A percentile compares a stretch with the other conserved stretches of the same genome.
Evolutionary conservation across 2,113 vertebrate genomes (phyloP).

Genomic region (Malurus elegans): DNA sequence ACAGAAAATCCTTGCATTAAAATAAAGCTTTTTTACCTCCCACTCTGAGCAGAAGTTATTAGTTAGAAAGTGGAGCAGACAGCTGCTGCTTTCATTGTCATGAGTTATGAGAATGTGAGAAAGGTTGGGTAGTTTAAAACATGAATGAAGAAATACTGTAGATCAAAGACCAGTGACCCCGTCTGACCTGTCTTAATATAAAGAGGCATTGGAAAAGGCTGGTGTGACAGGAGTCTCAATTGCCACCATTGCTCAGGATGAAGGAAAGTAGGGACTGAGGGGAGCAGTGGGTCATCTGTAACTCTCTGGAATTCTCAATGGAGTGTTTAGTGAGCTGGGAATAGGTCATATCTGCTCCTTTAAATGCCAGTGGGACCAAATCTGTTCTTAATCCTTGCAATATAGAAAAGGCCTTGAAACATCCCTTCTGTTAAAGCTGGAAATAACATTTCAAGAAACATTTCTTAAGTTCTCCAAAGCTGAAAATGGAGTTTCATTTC

Average conservation of each 20-base stretch:
- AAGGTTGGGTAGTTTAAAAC: slow-evolving; percentile 18
- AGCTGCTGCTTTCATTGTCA: slow-evolving; percentile 8
- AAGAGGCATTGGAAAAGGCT: neutral
- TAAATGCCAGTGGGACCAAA: neutral
- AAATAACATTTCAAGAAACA: neutral
- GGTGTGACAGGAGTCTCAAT: neutral
- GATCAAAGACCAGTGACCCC: slow-evolving; percentile 31
- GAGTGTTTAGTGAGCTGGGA: neutral
- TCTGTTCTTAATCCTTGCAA: neutral
- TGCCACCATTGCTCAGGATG: neutral
- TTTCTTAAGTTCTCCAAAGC: neutral
- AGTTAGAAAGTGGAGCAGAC: slow-evolving; percentile 6
- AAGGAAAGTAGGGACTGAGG: neutral
- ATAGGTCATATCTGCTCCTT: neutral
- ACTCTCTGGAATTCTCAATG: neutral
- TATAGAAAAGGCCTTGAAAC: neutral
- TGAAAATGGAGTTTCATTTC: neutral
- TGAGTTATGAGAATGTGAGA: slow-evolving; percentile 34
- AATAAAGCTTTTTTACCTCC: neutral
- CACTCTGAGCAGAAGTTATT: slow-evolving; percentile 12
- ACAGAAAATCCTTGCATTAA: neutral
- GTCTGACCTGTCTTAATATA: slow-evolving; percentile 6
- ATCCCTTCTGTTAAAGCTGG: neutral
- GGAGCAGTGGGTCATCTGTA: neutral
- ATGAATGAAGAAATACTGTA: slow-evolving; percentile 32